Evolutionary conservation across 2,797 vertebrate species (phyloP).

Genomic region (Rhadinocentrus ornatus): DNA sequence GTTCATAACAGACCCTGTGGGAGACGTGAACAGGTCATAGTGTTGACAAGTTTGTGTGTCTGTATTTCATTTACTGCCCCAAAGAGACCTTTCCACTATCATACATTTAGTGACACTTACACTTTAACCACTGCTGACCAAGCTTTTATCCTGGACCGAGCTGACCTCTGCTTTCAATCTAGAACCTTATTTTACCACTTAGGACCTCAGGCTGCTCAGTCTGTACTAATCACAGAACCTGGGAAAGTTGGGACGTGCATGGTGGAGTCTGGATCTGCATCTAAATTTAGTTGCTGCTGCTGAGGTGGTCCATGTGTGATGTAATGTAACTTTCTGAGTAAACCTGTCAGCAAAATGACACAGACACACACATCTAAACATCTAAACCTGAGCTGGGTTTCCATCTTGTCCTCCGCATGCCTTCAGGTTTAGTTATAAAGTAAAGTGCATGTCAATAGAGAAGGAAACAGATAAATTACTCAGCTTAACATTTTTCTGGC

Average conservation of each 20-base stretch:
- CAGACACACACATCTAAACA: too few species aligned
- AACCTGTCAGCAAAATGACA: too few species aligned
- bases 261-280: too few species aligned
- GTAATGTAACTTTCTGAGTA: too few species aligned
- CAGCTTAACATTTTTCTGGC: not conserved
- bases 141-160: conserved; percentile 37
- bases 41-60: conserved; percentile 57
- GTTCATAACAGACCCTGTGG: conserved; percentile 70
- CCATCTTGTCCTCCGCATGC: too few species aligned
- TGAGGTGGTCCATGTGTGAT: too few species aligned
- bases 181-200: conserved; percentile 7
- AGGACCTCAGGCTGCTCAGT: not conserved
- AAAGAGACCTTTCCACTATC: conserved; percentile 55
- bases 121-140: conserved; percentile 69
- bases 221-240: conserved; percentile 3
- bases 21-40: conserved; percentile 63
- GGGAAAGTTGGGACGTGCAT: not conserved
- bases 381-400: too few species aligned
- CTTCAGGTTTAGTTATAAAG: too few species aligned
- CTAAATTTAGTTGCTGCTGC: not conserved
- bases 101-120: conserved; percentile 67
- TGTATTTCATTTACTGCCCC: conserved; percentile 70
- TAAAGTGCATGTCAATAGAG: too few species aligned
- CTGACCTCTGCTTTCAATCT: conserved; percentile 24
- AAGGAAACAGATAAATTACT: too few species aligned